phyloP scores from a whole-genome alignment of 1,140 invertebrate species.

The Neotoxoptera formosana region DNA sequence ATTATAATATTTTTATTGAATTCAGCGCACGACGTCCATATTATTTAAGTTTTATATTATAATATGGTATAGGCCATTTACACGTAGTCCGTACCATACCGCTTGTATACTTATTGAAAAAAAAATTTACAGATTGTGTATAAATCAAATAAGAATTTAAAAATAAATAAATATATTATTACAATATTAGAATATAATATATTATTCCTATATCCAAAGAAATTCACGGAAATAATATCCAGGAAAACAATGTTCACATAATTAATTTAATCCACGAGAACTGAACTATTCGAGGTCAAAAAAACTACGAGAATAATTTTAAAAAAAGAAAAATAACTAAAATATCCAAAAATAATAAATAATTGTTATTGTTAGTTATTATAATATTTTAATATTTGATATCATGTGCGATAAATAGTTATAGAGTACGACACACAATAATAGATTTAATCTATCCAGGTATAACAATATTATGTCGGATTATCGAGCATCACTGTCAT shows the following conservation, averaged over 20 bases:
- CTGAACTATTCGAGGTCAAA: neutral
- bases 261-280: neutral
- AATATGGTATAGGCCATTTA: neutral
- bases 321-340: neutral
- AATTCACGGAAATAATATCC: neutral
- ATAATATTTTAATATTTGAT: neutral
- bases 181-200: neutral
- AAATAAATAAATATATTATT: too few relatives aligned
- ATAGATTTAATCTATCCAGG: too few relatives aligned
- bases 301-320: neutral
- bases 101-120: too few relatives aligned
- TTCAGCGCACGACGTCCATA: neutral
- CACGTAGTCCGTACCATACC: too few relatives aligned
- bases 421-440: too few relatives aligned
- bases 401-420: too few relatives aligned
- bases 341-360: neutral
- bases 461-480: too few relatives aligned
- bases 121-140: too few relatives aligned
- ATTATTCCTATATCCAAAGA: neutral
- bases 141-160: too few relatives aligned
- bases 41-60: neutral
- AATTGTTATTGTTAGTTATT: neutral
- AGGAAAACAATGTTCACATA: too few relatives aligned
- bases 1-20: neutral
- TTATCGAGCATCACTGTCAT: too few relatives aligned